These are phyloP conservation scores for Sphaeramia orbicularis DNA, from an alignment of 2,797 vertebrate species.

Conservation along the genomic window DNA sequence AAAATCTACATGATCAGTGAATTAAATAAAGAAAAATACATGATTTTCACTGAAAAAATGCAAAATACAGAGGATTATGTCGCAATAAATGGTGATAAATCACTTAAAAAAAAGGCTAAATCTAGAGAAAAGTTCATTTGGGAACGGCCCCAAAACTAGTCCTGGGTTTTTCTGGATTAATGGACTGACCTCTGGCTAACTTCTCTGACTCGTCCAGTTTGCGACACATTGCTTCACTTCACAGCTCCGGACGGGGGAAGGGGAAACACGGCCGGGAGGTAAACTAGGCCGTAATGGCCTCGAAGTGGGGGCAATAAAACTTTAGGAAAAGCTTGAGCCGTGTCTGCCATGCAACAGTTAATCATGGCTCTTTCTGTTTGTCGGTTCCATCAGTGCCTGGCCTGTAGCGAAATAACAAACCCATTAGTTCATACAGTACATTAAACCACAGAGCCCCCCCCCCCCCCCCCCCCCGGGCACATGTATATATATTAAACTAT, in stretches of 20 bases:
- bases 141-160: too few species aligned
- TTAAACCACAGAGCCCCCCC: too few species aligned
- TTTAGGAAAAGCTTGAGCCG: not conserved
- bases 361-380: constrained; percentile 13
- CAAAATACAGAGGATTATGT: too few species aligned
- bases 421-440: constrained; percentile 35
- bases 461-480: not conserved
- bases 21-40: too few species aligned
- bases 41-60: too few species aligned
- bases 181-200: constrained; percentile 73
- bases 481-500: constrained; percentile 44
- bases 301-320: constrained; percentile 7
- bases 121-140: too few species aligned
- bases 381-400: constrained; percentile 13
- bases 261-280: not conserved
- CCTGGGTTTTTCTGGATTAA: too few species aligned
- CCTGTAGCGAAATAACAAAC: constrained; percentile 25
- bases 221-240: constrained; percentile 23
- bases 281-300: constrained; percentile 9
- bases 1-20: too few species aligned
- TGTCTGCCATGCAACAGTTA: constrained; percentile 16
- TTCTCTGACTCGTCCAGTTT: constrained; percentile 49
- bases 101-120: too few species aligned
- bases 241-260: not conserved
- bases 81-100: too few species aligned